A percentile compares a stretch with the other conserved stretches of the same genome.
These are phyloP conservation scores for Lota lota DNA, from an alignment of 2,113 vertebrate genomes.

Conservation along the genomic window DNA sequence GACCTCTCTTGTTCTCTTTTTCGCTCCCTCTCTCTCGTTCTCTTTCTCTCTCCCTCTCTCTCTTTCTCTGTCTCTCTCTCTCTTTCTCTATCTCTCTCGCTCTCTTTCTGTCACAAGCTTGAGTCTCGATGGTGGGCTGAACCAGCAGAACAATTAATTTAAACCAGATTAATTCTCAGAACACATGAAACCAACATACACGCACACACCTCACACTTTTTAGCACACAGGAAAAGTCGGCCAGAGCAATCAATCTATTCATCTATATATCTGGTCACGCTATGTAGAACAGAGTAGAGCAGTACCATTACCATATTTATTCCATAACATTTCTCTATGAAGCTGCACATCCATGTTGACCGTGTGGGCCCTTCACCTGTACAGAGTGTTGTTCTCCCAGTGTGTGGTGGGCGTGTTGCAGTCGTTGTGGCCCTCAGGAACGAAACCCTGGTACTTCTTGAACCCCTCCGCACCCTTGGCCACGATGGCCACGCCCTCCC, in stretches of 20 bases:
- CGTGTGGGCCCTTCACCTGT: conserved; percentile 76
- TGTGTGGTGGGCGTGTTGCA: conserved; percentile 73
- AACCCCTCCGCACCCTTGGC: conserved; percentile 88
- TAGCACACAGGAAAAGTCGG: neutral
- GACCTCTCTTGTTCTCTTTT: no score
- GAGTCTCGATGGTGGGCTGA: conserved; percentile 21
- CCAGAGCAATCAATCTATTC: neutral
- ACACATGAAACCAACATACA: no score
- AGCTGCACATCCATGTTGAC: no score
- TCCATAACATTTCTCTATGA: no score
- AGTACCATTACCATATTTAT: no score
- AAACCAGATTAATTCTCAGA: conserved; percentile 37
- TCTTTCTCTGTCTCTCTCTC: no score
- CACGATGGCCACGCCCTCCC: conserved; percentile 91
- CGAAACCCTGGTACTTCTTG: conserved; percentile 76
- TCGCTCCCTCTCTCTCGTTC: neutral
- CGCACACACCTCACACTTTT: neutral
- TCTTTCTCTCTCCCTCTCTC: no score
- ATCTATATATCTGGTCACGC: no score
- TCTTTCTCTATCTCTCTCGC: no score
- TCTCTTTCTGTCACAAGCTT: conserved; percentile 22
- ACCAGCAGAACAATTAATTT: conserved; percentile 34
- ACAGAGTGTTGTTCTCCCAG: conserved; percentile 78
- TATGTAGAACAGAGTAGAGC: no score
- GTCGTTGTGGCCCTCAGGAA: conserved; percentile 81